Percentiles rank a stretch among this genome's conserved stretches.
These are phyloP conservation scores for Oscheius sp. DNA, from an alignment of 2,888 invertebrate genomes.

Conservation along the genomic window DNA sequence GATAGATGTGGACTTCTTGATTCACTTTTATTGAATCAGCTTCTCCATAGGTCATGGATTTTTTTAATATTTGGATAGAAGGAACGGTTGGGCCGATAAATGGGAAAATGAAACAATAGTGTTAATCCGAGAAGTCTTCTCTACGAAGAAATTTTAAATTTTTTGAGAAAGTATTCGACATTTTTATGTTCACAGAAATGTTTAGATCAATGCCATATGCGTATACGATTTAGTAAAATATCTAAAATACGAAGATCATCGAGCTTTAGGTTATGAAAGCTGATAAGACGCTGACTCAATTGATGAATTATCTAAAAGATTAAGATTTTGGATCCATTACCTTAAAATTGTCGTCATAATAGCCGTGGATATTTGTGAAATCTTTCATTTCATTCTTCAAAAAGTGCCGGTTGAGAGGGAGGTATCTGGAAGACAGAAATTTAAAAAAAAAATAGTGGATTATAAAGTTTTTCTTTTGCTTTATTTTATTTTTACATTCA, in stretches of 20 bases:
- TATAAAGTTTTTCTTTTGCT: not conserved
- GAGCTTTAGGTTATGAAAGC: conserved; percentile 15
- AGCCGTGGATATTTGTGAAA: not conserved
- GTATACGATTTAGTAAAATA: conserved; percentile 3
- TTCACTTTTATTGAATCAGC: too few relatives aligned
- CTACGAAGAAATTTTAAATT: too few relatives aligned
- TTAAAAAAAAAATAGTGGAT: not conserved
- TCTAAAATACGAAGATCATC: conserved; percentile 18
- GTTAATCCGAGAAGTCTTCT: too few relatives aligned
- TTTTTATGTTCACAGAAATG: not conserved
- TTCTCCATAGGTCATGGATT: too few relatives aligned
- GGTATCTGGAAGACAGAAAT: conserved; percentile 6
- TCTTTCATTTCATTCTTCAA: conserved; percentile 6
- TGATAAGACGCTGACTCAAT: conserved; percentile 5
- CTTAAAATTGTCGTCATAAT: conserved; percentile 16
- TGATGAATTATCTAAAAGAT: conserved; percentile 18
- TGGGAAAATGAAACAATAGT: too few relatives aligned
- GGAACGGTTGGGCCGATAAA: too few relatives aligned
- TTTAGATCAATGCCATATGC: conserved; percentile 6
- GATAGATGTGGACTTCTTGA: too few relatives aligned
- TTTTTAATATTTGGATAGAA: too few relatives aligned
- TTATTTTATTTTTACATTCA: not conserved
- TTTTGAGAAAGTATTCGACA: too few relatives aligned
- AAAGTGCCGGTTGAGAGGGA: conserved; percentile 26
- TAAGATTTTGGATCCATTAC: not conserved